Evolutionary conservation across 2,888 invertebrate species (phyloP).

Genomic region (Sicus ferrugineus): DNA sequence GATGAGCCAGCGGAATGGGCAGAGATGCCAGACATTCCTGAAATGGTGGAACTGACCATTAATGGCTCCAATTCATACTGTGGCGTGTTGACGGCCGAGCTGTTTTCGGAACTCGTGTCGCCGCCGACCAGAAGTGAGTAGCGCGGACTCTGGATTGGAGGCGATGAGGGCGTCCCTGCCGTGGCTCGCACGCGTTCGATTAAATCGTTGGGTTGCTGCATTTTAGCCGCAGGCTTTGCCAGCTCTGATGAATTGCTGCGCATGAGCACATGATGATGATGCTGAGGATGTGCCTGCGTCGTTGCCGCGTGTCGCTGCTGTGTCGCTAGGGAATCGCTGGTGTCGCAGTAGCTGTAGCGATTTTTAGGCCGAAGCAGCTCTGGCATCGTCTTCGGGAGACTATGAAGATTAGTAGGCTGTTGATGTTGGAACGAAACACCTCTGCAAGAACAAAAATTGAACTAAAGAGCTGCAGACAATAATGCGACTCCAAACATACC

Average conservation of each 20-base stretch:
- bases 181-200: conserved; percentile 57
- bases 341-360: conserved; percentile 55
- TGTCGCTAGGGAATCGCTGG: conserved; percentile 30
- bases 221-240: conserved; percentile 45
- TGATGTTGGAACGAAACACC: conserved; percentile 41
- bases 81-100: conserved; percentile 63
- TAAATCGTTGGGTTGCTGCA: conserved; percentile 39
- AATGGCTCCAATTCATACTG: conserved; percentile 63
- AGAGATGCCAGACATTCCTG: conserved; percentile 53
- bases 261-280: conserved; percentile 46
- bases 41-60: conserved; percentile 55
- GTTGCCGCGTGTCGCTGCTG: conserved; percentile 15
- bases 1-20: conserved; percentile 48
- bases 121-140: conserved; percentile 64
- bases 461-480: background rate
- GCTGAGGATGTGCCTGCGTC: too few relatives aligned
- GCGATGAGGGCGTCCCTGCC: conserved; percentile 61
- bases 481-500: background rate
- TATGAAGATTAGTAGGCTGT: conserved; percentile 24
- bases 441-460: conserved; percentile 30
- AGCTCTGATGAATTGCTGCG: conserved; percentile 51
- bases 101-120: conserved; percentile 64
- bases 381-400: conserved; percentile 44
- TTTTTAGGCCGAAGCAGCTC: conserved; percentile 51
- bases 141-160: conserved; percentile 62